phyloP scores from a whole-genome alignment of 1,140 invertebrate species.

The Tyrophagus putrescentiae region DNA sequence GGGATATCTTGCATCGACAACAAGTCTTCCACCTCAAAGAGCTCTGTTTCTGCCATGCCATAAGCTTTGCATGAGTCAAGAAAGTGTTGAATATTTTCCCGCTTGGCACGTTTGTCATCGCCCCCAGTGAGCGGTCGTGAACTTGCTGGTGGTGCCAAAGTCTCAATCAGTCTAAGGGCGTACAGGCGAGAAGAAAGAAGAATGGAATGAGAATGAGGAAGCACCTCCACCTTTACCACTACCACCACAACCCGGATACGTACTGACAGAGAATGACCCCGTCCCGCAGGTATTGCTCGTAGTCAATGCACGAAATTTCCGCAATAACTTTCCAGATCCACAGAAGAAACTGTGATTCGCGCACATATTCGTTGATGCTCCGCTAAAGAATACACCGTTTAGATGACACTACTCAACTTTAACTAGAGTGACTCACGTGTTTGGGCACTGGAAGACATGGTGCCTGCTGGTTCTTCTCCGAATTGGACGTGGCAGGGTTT shows the following conservation, averaged over 20 bases:
- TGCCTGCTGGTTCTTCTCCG: too few species aligned
- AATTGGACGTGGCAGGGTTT: not conserved
- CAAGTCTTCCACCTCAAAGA: constrained; percentile 31
- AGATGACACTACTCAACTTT: not conserved
- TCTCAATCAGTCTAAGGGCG: constrained; percentile 17
- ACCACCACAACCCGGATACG: not conserved
- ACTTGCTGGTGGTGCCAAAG: constrained; percentile 23
- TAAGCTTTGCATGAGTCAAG: constrained; percentile 28
- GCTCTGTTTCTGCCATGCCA: constrained; percentile 29
- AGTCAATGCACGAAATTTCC: constrained; percentile 30
- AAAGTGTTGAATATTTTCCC: constrained; percentile 30
- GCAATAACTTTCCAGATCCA: constrained; percentile 32
- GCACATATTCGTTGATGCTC: constrained; percentile 23
- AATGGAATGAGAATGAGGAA: too few species aligned
- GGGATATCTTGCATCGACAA: constrained; percentile 30
- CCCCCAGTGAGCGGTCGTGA: constrained; percentile 26
- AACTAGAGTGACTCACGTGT: not conserved
- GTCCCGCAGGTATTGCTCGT: constrained; percentile 31
- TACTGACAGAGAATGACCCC: constrained; percentile 32
- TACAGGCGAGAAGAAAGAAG: not conserved
- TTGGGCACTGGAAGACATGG: constrained; percentile 7
- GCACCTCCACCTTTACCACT: too few species aligned
- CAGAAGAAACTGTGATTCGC: constrained; percentile 31
- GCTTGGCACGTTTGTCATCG: constrained; percentile 27
- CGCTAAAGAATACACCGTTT: not conserved